phyloP scores from a whole-genome alignment of 2,797 vertebrate species.

The Leptodactylus fallax region DNA sequence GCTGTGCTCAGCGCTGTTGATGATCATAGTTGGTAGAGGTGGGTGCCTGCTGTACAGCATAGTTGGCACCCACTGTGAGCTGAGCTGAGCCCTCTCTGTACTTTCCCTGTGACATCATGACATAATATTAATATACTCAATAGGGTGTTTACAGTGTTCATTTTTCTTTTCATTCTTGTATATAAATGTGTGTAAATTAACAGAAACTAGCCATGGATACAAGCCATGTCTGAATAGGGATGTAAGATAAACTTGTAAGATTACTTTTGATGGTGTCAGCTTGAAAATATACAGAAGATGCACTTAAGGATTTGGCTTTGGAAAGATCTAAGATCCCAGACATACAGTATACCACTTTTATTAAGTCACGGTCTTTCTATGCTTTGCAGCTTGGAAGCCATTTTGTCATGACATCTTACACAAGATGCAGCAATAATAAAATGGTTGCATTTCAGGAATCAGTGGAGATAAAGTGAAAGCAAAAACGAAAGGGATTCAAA shows the following conservation, averaged over 20 bases:
- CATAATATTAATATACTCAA: too few species aligned
- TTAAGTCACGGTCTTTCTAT: neutral
- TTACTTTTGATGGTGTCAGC: neutral
- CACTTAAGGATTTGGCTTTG: neutral
- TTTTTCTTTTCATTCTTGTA: too few species aligned
- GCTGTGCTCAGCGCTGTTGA: too few species aligned
- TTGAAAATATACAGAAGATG: neutral
- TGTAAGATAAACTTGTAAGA: neutral
- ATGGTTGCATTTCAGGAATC: neutral
- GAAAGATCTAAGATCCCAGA: neutral
- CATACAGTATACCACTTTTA: neutral
- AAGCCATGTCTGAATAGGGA: neutral
- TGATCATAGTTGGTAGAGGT: too few species aligned
- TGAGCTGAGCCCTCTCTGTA: too few species aligned
- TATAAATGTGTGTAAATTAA: neutral
- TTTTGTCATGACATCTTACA: neutral
- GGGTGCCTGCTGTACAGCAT: too few species aligned
- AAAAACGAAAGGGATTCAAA: neutral
- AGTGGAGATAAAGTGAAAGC: neutral
- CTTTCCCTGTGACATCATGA: too few species aligned
- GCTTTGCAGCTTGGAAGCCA: neutral
- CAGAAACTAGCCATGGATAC: neutral
- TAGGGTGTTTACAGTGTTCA: too few species aligned
- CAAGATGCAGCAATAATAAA: constrained; percentile 25
- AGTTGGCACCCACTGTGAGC: too few species aligned